Percentiles rank a stretch among this genome's conserved stretches.
These are phyloP conservation scores for Chrysochloris asiatica DNA, from an alignment of 2,113 vertebrate genomes.

Conservation along the genomic window DNA sequence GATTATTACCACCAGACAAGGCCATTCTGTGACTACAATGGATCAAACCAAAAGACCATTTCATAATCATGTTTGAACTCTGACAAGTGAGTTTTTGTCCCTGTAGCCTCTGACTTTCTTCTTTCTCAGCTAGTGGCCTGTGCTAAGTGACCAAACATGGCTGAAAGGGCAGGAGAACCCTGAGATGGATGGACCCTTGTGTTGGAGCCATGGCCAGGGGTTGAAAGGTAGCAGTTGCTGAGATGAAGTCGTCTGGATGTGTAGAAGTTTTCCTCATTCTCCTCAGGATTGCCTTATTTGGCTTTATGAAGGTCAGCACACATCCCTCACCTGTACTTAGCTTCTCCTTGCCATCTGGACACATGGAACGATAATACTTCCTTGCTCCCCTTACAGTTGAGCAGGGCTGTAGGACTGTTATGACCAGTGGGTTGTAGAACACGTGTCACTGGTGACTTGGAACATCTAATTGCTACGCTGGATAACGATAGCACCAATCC, in stretches of 20 bases:
- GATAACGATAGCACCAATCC: too few species aligned
- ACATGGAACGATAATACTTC: neutral
- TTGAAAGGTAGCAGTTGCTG: neutral
- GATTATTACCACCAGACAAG: too few species aligned
- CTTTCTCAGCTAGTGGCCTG: too few species aligned
- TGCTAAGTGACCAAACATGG: too few species aligned
- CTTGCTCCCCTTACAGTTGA: neutral
- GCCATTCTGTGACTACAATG: too few species aligned
- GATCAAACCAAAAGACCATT: too few species aligned
- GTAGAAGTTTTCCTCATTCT: neutral
- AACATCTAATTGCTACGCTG: neutral
- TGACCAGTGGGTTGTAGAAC: neutral
- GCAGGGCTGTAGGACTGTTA: neutral
- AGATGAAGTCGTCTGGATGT: neutral
- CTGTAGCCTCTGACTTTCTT: too few species aligned
- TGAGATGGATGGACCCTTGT: too few species aligned
- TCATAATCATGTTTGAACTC: too few species aligned
- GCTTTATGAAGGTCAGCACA: neutral
- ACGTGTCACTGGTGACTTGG: neutral
- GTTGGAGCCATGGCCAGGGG: neutral
- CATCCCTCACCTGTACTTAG: neutral
- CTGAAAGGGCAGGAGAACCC: neutral
- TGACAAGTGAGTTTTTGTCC: too few species aligned
- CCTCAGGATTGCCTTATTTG: neutral
- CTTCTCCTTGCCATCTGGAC: neutral